Percentiles rank a stretch among this genome's conserved stretches.
Conservation (phyloP, 2,113 vertebrate species). For the Psittacara wagleri region DNA sequence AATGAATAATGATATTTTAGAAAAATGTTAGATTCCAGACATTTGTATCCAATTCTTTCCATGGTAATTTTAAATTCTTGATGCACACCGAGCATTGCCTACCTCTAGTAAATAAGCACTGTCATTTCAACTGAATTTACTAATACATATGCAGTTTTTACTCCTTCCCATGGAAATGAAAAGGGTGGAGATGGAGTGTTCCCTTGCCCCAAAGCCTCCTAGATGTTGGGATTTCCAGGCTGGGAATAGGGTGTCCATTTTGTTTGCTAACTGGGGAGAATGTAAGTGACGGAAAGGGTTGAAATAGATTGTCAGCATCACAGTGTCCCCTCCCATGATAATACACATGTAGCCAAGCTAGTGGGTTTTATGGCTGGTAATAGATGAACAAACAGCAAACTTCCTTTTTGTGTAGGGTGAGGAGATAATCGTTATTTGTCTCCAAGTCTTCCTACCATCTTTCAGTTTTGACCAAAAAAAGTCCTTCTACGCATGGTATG, state of each 20-base stretch:
- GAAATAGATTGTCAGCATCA: background rate
- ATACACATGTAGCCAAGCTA: background rate
- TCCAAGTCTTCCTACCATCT: background rate
- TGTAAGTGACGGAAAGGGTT: accelerated
- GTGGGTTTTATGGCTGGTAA: background rate
- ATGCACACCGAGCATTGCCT: background rate
- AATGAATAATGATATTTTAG: background rate
- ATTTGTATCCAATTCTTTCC: background rate
- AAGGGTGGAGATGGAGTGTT: background rate
- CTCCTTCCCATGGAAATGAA: accelerated
- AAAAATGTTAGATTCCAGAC: background rate
- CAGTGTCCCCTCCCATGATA: accelerated
- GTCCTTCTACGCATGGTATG: accelerated
- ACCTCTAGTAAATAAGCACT: background rate
- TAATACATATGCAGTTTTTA: background rate
- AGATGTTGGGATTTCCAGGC: background rate
- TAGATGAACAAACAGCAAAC: background rate
- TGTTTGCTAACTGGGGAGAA: background rate
- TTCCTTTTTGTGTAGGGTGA: background rate
- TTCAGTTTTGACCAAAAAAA: background rate
- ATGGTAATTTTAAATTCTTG: background rate
- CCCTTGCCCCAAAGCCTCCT: background rate
- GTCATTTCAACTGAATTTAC: background rate
- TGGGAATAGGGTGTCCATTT: background rate
- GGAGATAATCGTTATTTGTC: background rate